A percentile compares a stretch with the other conserved stretches of the same genome.
These are phyloP conservation scores for Pteropus alecto DNA, from an alignment of 2,113 vertebrate species.

Conservation along the genomic window DNA sequence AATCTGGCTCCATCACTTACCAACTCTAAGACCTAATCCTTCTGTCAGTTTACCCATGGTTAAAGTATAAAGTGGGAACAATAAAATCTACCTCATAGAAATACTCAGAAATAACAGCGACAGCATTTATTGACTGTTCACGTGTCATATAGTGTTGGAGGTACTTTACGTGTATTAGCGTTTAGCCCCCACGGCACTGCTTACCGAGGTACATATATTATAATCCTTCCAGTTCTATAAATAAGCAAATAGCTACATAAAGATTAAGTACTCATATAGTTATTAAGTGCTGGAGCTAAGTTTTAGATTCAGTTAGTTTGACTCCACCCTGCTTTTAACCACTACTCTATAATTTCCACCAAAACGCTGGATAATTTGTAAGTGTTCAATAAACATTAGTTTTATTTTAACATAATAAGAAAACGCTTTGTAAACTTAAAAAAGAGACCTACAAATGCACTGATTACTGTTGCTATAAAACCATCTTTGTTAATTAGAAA, in stretches of 20 bases:
- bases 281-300: neutral
- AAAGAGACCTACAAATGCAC: neutral
- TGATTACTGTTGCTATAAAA: neutral
- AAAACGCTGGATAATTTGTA: neutral
- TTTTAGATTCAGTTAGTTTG: neutral
- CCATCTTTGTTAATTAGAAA: neutral
- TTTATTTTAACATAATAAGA: neutral
- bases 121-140: neutral
- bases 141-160: neutral
- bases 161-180: neutral
- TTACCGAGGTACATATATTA: neutral
- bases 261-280: neutral
- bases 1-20: neutral
- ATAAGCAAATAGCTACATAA: neutral
- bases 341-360: neutral
- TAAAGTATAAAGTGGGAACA: neutral
- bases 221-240: neutral
- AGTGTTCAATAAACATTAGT: neutral
- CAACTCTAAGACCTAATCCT: neutral
- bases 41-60: neutral
- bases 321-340: neutral
- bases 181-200: neutral
- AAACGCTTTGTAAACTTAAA: neutral
- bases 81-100: neutral
- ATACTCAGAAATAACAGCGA: neutral